Base-by-base conservation (phyloP, 2,113 vertebrate species). In the Neogobius melanostomus region DNA sequence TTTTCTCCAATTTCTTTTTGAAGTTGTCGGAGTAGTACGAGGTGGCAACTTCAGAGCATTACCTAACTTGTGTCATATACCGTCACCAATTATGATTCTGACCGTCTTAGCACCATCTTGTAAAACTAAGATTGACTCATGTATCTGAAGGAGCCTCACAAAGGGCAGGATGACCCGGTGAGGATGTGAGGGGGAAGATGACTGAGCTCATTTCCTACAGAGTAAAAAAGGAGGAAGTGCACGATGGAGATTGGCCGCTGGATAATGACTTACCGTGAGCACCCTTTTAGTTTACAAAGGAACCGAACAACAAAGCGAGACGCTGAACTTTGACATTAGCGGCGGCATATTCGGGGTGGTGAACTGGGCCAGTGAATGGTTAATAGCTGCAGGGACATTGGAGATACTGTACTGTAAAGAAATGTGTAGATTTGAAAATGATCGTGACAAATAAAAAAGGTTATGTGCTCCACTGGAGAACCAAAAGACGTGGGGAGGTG, bases 161-260 rank as follows among this genome's bases (percentile, higher is more conserved):
- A 82, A 78, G 79, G 76, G 84, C 83, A 83, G 78, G 64, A 81
- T 81, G 68, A 79, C 72, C 68, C 6, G 0, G 48, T 69, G 57
- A 62, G 52, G 63, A 69, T 56, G 46, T 50, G 67, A 75, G 46
- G 10, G 71, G 21, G 87, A 85, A 86, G 65, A 76, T 46, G 70
- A 85, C 66, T 84, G 84, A 89, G 82, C 80, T 87, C 77, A 89
- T 88, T 88, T 90, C 82, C 82, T 85, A 69, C 69, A 86, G 69
- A 64, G 80, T 63, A 71, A 75, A 36, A 52, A 72, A 74, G 74
- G 68, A 83, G 76, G 75, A 88, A 84, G 83, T 84, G 79, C 70
- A 74, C 53, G 71, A 54, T 70, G 72, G 75, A 73, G 69, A 61
- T 53, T 69, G 47, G 56, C 43, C 42, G 56, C 28, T 57, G 69